Conservation (phyloP, 2,113 vertebrate species). For the Madoqua kirkii region DNA sequence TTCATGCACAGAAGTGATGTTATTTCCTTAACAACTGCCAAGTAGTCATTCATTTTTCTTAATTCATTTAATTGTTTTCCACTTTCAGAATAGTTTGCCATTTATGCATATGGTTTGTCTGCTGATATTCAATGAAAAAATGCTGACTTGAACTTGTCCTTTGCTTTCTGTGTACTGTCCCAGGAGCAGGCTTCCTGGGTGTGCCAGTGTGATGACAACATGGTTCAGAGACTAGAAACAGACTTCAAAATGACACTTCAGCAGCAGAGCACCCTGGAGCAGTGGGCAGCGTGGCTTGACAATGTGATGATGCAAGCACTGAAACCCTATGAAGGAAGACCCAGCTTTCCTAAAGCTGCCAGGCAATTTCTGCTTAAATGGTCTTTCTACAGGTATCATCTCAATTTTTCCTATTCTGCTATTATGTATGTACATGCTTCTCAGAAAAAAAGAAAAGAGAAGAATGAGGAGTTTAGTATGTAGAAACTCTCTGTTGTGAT, state of each 20-base stretch:
- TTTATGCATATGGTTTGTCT: not conserved
- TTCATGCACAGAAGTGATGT: not conserved
- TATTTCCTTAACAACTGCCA: not conserved
- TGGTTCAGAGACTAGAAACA: slow-evolving; percentile 88
- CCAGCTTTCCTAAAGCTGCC: slow-evolving; percentile 88
- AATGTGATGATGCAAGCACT: slow-evolving; percentile 88
- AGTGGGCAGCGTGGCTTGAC: slow-evolving; percentile 89
- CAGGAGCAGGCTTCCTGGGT: slow-evolving; percentile 91
- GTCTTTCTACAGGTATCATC: slow-evolving; percentile 87
- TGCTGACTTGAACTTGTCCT: slow-evolving; percentile 27
- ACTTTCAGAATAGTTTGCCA: slow-evolving; percentile 10
- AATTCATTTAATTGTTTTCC: not conserved
- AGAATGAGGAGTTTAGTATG: not conserved
- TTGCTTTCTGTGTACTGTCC: slow-evolving; percentile 58
- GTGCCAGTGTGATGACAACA: slow-evolving; percentile 89
- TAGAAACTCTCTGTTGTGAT: not conserved
- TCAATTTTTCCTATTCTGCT: not conserved
- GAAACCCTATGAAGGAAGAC: slow-evolving; percentile 87
- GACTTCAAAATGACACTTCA: slow-evolving; percentile 91
- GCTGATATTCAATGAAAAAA: slow-evolving; percentile 10
- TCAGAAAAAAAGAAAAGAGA: not conserved
- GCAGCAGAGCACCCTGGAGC: slow-evolving; percentile 89
- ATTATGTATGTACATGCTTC: not conserved
- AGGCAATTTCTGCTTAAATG: slow-evolving; percentile 87
- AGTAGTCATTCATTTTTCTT: not conserved